Evolutionary conservation across 2,113 vertebrate genomes (phyloP).

Genomic region (Scomber japonicus): DNA sequence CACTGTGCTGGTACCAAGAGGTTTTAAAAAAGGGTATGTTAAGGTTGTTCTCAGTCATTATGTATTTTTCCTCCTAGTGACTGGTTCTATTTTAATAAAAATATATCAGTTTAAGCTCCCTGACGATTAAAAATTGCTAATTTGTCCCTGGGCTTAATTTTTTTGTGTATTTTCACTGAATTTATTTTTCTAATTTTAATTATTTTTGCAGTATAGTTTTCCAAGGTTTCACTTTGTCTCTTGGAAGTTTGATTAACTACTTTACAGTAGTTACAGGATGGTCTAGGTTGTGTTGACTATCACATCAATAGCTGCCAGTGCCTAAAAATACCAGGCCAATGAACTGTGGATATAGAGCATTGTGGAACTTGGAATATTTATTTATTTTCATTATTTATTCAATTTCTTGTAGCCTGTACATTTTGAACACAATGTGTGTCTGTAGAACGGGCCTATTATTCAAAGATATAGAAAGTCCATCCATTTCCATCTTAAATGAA

Average conservation of each 20-base stretch:
- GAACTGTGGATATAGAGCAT: too few relatives aligned
- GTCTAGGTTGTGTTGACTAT: too few relatives aligned
- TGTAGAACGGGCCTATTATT: background rate
- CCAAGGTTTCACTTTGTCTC: background rate
- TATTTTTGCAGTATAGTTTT: background rate
- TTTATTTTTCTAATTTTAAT: too few relatives aligned
- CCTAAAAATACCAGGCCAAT: too few relatives aligned
- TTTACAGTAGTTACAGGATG: too few relatives aligned
- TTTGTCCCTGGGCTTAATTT: background rate
- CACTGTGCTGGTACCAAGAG: background rate
- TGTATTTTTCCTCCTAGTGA: background rate
- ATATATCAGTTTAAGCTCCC: background rate
- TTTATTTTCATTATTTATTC: too few relatives aligned
- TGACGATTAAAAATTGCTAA: background rate
- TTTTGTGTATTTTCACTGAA: too few relatives aligned
- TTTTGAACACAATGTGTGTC: background rate
- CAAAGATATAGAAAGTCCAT: background rate
- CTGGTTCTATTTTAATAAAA: background rate
- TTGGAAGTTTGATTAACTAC: too few relatives aligned
- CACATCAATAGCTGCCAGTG: too few relatives aligned
- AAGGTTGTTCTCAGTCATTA: background rate
- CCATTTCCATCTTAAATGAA: background rate
- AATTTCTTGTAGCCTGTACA: background rate
- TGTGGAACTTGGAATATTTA: too few relatives aligned
- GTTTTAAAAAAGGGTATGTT: background rate